Evolutionary conservation across 2,888 invertebrate genomes (phyloP).

Genomic region (Uloborus plumipes): DNA sequence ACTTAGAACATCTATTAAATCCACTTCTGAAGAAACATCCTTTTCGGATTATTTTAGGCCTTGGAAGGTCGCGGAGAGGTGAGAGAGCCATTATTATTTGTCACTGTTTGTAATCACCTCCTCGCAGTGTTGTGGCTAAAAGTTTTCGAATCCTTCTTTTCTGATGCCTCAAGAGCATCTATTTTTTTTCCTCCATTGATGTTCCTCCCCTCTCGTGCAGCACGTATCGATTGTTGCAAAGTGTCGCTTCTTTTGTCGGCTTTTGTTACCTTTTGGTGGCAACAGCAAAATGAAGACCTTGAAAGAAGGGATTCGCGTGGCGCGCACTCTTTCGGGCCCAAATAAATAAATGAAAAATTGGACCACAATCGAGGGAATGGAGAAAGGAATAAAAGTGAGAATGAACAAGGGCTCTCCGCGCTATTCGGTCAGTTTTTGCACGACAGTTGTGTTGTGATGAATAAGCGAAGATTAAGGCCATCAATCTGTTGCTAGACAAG

Average conservation of each 20-base stretch:
- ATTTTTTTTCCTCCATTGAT: conserved; percentile 13
- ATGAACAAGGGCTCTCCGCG: conserved; percentile 23
- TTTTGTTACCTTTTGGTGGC: conserved; percentile 37
- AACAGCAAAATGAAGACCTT: conserved; percentile 40
- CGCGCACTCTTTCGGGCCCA: conserved; percentile 12
- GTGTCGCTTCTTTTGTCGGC: conserved; percentile 39
- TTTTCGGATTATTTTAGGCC: conserved; percentile 51
- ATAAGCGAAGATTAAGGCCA: conserved; percentile 35
- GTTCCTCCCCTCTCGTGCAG: conserved; percentile 8
- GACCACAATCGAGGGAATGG: conserved; percentile 21
- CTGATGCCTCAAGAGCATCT: conserved; percentile 3
- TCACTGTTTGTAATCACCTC: conserved; percentile 31
- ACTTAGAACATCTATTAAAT: no score
- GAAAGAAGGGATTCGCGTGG: conserved; percentile 46
- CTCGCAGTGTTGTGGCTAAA: conserved; percentile 26
- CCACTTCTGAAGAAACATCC: conserved; percentile 26
- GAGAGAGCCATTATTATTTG: conserved; percentile 21
- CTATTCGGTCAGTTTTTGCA: conserved; percentile 39
- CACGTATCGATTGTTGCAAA: conserved; percentile 30
- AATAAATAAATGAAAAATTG: conserved; percentile 14
- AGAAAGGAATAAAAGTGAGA: conserved; percentile 5
- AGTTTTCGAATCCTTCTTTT: conserved; percentile 30
- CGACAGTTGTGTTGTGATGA: conserved; percentile 22
- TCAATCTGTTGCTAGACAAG: conserved; percentile 46
- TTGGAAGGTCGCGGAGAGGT: conserved; percentile 33